A percentile compares a stretch with the other conserved stretches of the same genome.
These are phyloP conservation scores for Bombus ignitus DNA, from an alignment of 1,140 invertebrate genomes.

Conservation along the genomic window DNA sequence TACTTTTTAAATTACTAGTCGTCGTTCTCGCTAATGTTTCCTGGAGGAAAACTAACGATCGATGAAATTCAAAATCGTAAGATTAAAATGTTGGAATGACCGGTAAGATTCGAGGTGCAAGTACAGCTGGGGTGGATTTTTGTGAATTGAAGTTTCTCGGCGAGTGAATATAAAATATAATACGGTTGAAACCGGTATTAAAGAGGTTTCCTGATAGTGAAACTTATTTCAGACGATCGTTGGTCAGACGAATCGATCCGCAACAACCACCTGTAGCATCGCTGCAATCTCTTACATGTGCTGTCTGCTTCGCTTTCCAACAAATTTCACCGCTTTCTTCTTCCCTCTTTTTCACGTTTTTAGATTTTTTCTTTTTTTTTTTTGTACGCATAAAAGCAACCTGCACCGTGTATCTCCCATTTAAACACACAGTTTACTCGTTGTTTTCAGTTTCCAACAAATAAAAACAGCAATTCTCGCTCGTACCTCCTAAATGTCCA, in stretches of 20 bases:
- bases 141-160: neutral
- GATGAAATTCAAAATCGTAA: no score
- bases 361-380: neutral
- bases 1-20: no score
- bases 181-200: no score
- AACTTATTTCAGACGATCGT: slow-evolving; percentile 32
- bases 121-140: neutral
- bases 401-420: no score
- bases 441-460: neutral
- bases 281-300: neutral
- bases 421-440: neutral
- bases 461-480: neutral
- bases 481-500: neutral
- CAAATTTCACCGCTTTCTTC: neutral
- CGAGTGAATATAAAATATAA: neutral
- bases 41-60: no score
- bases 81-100: no score
- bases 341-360: neutral
- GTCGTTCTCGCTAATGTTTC: no score
- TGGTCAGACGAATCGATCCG: slow-evolving; percentile 22
- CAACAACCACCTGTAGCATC: slow-evolving; percentile 65
- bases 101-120: neutral
- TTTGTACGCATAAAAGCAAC: neutral
- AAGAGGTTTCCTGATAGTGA: neutral
- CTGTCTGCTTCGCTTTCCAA: neutral